Conservation (phyloP, 2,888 invertebrate genomes). For the Drosophila robusta region DNA sequence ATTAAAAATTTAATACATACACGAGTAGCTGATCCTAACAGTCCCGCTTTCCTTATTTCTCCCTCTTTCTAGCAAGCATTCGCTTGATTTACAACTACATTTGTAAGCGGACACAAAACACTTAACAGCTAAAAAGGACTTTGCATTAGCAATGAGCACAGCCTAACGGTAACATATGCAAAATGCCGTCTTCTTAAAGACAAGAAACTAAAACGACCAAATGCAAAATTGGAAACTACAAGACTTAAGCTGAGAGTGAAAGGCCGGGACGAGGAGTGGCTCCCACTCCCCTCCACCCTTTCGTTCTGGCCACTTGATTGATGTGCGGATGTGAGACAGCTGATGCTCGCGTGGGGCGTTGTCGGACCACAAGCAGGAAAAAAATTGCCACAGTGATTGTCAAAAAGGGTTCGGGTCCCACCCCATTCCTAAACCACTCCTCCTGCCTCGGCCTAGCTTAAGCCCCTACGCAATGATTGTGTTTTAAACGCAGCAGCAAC, state of each 20-base stretch:
- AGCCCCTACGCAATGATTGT: constrained; percentile 44
- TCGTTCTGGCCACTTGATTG: constrained; percentile 61
- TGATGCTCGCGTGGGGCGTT: constrained; percentile 22
- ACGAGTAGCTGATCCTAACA: neutral
- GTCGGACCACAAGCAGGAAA: constrained; percentile 54
- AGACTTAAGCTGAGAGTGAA: constrained; percentile 15
- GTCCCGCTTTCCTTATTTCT: no score
- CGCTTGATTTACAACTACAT: constrained; percentile 68
- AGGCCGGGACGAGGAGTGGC: constrained; percentile 6
- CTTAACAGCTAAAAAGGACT: constrained; percentile 77
- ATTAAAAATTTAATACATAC: constrained; percentile 33
- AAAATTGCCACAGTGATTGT: constrained; percentile 62
- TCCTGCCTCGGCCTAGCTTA: constrained; percentile 13
- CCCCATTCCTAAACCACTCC: constrained; percentile 2
- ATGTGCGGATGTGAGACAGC: constrained; percentile 57
- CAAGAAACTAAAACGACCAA: constrained; percentile 36
- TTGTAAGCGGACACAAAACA: constrained; percentile 76
- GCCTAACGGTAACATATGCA: constrained; percentile 53
- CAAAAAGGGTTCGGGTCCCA: constrained; percentile 61
- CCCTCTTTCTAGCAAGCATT: constrained; percentile 12
- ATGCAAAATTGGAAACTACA: constrained; percentile 40
- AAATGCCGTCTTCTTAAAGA: constrained; percentile 47
- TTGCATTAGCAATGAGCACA: constrained; percentile 71
- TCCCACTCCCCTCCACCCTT: constrained; percentile 1
- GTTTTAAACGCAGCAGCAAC: constrained; percentile 47